Evolutionary conservation across 2,113 vertebrate species (phyloP).

Genomic region (Etheostoma cragini): DNA sequence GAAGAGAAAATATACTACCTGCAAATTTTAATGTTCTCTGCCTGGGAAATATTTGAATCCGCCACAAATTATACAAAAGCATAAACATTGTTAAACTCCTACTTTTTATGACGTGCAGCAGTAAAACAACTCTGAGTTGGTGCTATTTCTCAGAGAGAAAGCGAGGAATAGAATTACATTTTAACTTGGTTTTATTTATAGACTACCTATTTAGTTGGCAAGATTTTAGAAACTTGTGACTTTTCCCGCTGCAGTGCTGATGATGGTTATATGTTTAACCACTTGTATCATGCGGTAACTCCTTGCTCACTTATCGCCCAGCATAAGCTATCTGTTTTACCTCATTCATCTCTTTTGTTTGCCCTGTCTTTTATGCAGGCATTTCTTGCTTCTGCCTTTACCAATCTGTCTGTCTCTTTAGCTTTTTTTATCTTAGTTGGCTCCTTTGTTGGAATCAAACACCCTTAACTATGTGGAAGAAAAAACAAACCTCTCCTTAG

Average conservation of each 20-base stretch:
- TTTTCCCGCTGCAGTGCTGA: conserved; percentile 16
- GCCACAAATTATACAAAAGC: conserved; percentile 26
- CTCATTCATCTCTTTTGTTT: conserved; percentile 41
- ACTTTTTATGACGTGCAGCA: background rate
- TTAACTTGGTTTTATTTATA: conserved; percentile 35
- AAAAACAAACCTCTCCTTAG: conserved; percentile 31
- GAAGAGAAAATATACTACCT: conserved; percentile 25
- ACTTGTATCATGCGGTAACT: conserved; percentile 15
- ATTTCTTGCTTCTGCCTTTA: conserved; percentile 28
- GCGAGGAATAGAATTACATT: conserved; percentile 14
- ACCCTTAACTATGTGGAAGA: conserved; percentile 29
- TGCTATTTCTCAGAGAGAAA: conserved; percentile 17
- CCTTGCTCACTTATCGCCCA: conserved; percentile 10
- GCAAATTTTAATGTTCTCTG: conserved; percentile 8
- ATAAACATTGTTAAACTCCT: conserved; percentile 8
- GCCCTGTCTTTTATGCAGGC: conserved; percentile 12
- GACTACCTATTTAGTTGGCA: conserved; percentile 3
- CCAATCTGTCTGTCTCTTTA: conserved; percentile 23
- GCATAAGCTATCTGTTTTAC: conserved; percentile 38
- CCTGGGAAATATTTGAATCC: conserved; percentile 34
- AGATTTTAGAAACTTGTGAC: background rate
- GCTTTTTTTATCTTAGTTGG: conserved; percentile 19
- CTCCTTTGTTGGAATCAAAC: conserved; percentile 41
- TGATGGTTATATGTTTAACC: conserved; percentile 41
- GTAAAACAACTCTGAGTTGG: conserved; percentile 20